Conservation (phyloP, 1,140 invertebrate genomes). For the Heliconius congener region DNA sequence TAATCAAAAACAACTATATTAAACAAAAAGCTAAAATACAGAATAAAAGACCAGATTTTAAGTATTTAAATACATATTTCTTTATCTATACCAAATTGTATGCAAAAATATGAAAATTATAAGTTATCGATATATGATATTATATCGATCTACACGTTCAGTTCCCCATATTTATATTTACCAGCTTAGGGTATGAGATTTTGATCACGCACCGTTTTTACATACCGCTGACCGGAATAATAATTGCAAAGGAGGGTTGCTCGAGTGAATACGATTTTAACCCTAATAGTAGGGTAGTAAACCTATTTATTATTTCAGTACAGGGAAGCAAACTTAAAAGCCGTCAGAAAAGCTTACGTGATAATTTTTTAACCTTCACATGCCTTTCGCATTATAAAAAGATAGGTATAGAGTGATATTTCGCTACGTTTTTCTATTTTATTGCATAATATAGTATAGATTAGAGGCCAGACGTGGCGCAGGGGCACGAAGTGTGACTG, state of each 20-base stretch:
- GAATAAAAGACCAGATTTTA: background rate
- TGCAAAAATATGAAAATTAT: conserved; percentile 9
- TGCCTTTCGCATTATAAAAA: no score
- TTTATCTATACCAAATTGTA: background rate
- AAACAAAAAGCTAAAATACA: no score
- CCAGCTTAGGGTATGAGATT: conserved; percentile 42
- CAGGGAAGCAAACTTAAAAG: background rate
- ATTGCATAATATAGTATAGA: no score
- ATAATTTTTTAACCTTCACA: background rate
- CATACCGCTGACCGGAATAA: conserved; percentile 56
- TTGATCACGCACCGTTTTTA: conserved; percentile 52
- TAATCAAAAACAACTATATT: no score
- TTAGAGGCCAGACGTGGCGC: no score
- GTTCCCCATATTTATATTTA: conserved; percentile 47
- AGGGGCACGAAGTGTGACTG: no score
- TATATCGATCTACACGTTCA: conserved; percentile 26
- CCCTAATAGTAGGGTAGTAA: conserved; percentile 1
- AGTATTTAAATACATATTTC: background rate
- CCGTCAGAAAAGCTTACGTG: background rate
- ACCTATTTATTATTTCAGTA: background rate
- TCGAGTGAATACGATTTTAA: conserved; percentile 1
- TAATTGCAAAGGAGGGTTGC: conserved; percentile 40
- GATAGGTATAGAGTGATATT: no score
- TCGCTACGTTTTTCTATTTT: no score
- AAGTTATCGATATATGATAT: background rate